A percentile compares a stretch with the other conserved stretches of the same genome.
These are phyloP conservation scores for Heloderma charlesbogerti DNA, from an alignment of 2,113 vertebrate species.

Conservation along the genomic window DNA sequence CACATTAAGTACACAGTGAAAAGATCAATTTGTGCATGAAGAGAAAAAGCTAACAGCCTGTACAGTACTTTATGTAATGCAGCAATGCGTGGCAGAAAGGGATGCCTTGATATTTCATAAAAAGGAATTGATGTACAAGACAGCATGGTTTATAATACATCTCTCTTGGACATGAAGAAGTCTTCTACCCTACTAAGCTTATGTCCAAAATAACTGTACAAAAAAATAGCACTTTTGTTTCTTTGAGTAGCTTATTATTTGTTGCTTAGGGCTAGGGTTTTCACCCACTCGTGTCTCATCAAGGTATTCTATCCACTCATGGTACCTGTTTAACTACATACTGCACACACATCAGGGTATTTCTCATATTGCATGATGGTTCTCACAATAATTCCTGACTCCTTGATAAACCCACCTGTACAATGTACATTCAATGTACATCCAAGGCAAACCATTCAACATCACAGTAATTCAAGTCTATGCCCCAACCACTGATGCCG, in stretches of 20 bases:
- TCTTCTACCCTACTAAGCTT: neutral
- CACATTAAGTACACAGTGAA: neutral
- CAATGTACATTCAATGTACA: neutral
- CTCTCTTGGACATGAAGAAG: neutral
- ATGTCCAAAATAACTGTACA: neutral
- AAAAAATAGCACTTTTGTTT: neutral
- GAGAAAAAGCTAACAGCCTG: neutral
- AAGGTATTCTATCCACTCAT: neutral
- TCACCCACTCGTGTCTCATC: neutral
- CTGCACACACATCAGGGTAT: neutral
- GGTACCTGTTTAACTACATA: neutral
- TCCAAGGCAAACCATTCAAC: no score
- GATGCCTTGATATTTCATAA: conserved; percentile 4
- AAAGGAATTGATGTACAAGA: neutral
- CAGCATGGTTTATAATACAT: neutral
- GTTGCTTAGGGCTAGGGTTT: neutral
- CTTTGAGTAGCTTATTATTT: neutral
- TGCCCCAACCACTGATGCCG: no score
- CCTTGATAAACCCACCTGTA: neutral
- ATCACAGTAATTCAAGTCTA: no score
- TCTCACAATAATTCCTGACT: neutral
- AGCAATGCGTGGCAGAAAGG: neutral
- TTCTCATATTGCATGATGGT: neutral
- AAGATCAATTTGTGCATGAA: neutral
- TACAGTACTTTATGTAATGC: neutral